phyloP scores from a whole-genome alignment of 2,113 vertebrate species.

The Struthidea cinerea region DNA sequence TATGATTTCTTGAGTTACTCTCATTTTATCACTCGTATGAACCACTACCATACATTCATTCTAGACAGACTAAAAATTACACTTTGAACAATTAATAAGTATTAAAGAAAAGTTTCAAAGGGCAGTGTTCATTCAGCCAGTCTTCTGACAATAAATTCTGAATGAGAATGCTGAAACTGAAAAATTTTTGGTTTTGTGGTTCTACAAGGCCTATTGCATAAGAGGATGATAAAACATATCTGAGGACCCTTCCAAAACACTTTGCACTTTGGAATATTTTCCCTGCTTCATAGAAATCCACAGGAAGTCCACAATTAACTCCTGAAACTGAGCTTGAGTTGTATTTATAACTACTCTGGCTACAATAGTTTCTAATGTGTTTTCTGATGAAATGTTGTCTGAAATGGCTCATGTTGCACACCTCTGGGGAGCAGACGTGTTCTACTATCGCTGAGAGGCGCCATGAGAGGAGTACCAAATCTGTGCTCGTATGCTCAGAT shows the following conservation, averaged over 20 bases:
- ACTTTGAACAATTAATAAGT: background rate
- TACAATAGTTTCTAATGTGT: background rate
- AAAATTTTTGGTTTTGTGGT: background rate
- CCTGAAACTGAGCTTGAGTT: background rate
- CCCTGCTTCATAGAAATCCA: background rate
- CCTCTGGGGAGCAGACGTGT: accelerated
- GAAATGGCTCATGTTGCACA: background rate
- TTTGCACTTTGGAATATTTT: background rate
- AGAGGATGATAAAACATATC: background rate
- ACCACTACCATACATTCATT: background rate
- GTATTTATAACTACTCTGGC: background rate
- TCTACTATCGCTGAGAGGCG: background rate
- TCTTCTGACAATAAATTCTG: background rate
- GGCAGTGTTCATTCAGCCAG: background rate
- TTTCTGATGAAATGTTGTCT: background rate
- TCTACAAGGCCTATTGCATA: background rate
- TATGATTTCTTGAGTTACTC: background rate
- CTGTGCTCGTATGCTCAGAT: background rate
- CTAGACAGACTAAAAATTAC: background rate
- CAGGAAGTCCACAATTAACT: background rate
- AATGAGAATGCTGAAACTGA: background rate
- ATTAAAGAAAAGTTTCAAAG: background rate
- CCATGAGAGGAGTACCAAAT: background rate
- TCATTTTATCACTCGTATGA: background rate
- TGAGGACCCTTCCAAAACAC: background rate